These are phyloP conservation scores for Callithrix jacchus DNA, from an alignment of 2,113 vertebrate genomes.

Conservation along the genomic window DNA sequence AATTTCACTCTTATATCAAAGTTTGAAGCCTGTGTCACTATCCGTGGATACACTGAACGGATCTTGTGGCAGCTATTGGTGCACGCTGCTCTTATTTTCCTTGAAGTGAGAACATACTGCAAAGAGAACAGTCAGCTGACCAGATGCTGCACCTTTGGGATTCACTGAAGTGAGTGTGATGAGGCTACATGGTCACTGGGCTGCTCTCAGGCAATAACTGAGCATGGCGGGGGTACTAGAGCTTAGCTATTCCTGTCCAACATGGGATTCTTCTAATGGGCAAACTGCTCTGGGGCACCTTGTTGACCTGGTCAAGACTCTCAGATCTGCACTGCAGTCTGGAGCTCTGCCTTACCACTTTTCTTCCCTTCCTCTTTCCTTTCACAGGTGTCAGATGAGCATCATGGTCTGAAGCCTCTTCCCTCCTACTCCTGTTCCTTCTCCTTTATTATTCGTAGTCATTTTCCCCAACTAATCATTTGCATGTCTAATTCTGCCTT, in stretches of 20 bases:
- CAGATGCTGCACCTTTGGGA: background rate
- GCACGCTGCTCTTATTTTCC: background rate
- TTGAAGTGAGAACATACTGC: background rate
- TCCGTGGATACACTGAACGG: background rate
- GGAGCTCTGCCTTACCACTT: background rate
- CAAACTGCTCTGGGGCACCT: background rate
- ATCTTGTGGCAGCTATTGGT: background rate
- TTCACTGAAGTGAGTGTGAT: background rate
- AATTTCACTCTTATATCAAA: background rate
- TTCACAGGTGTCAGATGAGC: background rate
- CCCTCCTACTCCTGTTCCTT: background rate
- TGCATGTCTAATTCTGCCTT: background rate
- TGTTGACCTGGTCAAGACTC: background rate
- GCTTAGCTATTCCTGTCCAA: background rate
- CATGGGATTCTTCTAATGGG: background rate
- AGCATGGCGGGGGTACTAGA: background rate
- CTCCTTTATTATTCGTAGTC: background rate
- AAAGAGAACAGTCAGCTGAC: background rate
- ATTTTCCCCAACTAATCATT: background rate
- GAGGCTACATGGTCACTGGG: background rate
- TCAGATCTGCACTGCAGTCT: background rate
- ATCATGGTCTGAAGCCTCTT: background rate
- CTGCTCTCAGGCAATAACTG: background rate
- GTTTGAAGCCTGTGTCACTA: background rate
- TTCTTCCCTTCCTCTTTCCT: background rate